Conservation (phyloP, 2,888 invertebrate species). For the Galeopsomyia nigrocyanea region DNA sequence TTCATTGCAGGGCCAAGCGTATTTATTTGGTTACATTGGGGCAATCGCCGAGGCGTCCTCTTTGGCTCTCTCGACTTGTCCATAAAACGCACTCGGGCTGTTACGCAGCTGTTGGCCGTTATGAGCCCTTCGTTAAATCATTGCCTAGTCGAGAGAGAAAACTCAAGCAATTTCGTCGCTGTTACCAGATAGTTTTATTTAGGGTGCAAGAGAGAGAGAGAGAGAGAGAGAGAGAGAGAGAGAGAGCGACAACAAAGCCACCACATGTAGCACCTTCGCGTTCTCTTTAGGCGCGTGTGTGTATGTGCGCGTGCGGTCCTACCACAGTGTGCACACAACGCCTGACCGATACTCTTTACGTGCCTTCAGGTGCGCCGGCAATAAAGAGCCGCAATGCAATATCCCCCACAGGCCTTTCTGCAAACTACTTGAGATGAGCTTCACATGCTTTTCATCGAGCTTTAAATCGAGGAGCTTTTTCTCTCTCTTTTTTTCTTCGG, state of each 20-base stretch:
- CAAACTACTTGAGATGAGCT: conserved; percentile 15
- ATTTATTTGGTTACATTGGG: no score
- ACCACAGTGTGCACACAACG: no score
- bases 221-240: neutral
- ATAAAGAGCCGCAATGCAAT: conserved; percentile 40
- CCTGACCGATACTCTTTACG: conserved; percentile 37
- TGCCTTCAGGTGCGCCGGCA: conserved; percentile 39
- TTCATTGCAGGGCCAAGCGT: no score
- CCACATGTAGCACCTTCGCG: conserved; percentile 27
- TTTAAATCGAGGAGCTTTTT: neutral
- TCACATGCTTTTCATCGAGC: neutral
- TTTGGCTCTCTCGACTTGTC: conserved; percentile 19
- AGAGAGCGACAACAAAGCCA: conserved; percentile 20
- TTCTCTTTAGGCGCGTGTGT: neutral
- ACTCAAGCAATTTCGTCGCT: neutral
- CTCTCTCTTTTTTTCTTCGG: neutral
- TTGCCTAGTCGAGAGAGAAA: neutral
- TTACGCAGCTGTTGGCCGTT: conserved; percentile 15
- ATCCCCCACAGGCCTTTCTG: conserved; percentile 15
- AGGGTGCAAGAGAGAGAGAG: no score
- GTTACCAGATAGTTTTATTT: no score
- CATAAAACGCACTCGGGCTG: conserved; percentile 43
- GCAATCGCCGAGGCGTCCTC: no score
- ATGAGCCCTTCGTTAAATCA: conserved; percentile 42
- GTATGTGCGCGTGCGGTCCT: neutral